phyloP scores from a whole-genome alignment of 2,797 vertebrate species.

The Crypturellus tataupa region DNA sequence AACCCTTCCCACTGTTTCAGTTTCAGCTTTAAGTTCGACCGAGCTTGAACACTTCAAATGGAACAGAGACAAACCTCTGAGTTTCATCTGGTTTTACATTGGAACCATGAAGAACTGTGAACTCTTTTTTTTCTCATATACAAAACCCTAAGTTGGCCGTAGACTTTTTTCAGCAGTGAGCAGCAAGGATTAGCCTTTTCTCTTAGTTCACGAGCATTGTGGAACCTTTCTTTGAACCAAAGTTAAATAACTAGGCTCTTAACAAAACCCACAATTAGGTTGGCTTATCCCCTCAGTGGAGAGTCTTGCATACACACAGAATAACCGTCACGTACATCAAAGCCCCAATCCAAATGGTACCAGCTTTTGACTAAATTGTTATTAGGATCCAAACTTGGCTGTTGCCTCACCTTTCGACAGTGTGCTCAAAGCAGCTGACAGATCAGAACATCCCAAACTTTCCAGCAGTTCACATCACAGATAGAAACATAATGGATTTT shows the following conservation, averaged over 20 bases:
- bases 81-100: neutral
- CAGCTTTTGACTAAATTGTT: conserved; percentile 63
- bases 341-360: conserved; percentile 39
- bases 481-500: conserved; percentile 70
- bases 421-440: conserved; percentile 59
- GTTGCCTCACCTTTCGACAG: conserved; percentile 67
- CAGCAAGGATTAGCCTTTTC: conserved; percentile 42
- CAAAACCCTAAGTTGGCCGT: neutral
- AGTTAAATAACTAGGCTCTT: conserved; percentile 57
- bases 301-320: conserved; percentile 40
- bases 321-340: conserved; percentile 63
- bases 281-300: conserved; percentile 36
- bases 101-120: neutral
- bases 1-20: neutral
- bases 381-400: conserved; percentile 55
- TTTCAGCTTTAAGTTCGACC: conserved; percentile 24
- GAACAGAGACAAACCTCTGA: neutral
- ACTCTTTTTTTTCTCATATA: neutral
- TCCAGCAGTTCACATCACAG: conserved; percentile 73
- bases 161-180: neutral
- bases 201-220: neutral
- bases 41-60: neutral
- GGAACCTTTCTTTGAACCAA: conserved; percentile 55
- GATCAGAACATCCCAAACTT: conserved; percentile 73
- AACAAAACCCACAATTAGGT: conserved; percentile 65